Percentiles rank a stretch among this genome's conserved stretches.
phyloP scores from a whole-genome alignment of 1,140 invertebrate genomes.

The Lepidotrigona ventralis region DNA sequence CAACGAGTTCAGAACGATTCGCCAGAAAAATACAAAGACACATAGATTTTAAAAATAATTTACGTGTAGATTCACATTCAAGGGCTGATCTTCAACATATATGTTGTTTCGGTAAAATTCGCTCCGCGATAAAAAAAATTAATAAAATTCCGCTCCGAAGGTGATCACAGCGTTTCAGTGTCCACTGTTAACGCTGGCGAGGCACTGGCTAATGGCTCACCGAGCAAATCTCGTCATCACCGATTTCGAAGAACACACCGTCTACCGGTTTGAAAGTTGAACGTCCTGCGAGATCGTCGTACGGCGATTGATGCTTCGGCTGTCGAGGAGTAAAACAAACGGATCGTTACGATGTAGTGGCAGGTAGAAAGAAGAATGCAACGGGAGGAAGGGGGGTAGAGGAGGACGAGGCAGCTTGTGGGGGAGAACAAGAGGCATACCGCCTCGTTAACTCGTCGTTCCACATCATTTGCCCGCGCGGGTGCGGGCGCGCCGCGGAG shows the following conservation, averaged over 20 bases:
- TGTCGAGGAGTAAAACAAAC: slow-evolving; percentile 58
- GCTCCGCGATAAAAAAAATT: too few relatives aligned
- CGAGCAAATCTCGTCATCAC: not conserved
- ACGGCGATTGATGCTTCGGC: slow-evolving; percentile 38
- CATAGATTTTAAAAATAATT: too few relatives aligned
- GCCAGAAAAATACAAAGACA: too few relatives aligned
- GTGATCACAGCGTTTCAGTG: not conserved
- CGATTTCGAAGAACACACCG: not conserved
- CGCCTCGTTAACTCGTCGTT: slow-evolving; percentile 69
- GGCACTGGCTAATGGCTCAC: not conserved
- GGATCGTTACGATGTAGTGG: slow-evolving; percentile 60
- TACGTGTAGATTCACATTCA: too few relatives aligned
- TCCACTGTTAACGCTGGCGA: not conserved
- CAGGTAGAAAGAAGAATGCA: slow-evolving; percentile 35
- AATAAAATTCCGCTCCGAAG: not conserved
- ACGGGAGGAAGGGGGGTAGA: not conserved
- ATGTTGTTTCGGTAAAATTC: too few relatives aligned
- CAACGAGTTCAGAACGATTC: not conserved
- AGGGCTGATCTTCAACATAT: too few relatives aligned
- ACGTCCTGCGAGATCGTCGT: not conserved
- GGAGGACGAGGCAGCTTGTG: not conserved
- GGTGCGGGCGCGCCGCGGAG: slow-evolving; percentile 33
- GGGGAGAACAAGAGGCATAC: slow-evolving; percentile 48
- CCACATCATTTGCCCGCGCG: slow-evolving; percentile 65
- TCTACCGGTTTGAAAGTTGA: not conserved